A percentile compares a stretch with the other conserved stretches of the same genome.
phyloP scores from a whole-genome alignment of 2,888 invertebrate genomes.

The Ectemnius continuus region DNA sequence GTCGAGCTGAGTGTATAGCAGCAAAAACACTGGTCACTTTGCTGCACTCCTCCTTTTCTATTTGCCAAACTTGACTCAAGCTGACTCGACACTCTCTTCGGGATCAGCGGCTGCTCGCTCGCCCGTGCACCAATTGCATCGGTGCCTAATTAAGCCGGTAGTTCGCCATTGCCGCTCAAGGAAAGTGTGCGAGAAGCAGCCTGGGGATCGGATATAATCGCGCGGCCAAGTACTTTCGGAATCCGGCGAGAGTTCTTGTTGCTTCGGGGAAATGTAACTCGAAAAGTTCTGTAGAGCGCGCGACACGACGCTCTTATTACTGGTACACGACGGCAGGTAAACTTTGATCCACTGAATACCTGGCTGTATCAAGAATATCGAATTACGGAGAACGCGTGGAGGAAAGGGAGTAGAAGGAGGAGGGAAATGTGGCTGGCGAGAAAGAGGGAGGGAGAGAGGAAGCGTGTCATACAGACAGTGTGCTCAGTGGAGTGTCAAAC shows the following conservation, averaged over 20 bases:
- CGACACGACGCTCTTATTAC: constrained; percentile 10
- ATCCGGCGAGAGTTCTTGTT: constrained; percentile 11
- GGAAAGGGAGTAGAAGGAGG: too few species aligned
- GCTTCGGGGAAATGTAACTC: constrained; percentile 22
- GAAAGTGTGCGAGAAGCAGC: constrained; percentile 18
- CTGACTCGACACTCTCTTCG: not conserved
- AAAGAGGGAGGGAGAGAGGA: too few species aligned
- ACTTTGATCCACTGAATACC: too few species aligned
- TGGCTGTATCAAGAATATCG: too few species aligned
- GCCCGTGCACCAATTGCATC: not conserved
- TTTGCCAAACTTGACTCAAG: not conserved
- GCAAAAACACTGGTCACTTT: constrained; percentile 27
- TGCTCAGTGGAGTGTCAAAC: too few species aligned
- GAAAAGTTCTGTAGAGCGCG: constrained; percentile 18
- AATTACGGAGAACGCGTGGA: too few species aligned
- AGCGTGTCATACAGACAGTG: too few species aligned
- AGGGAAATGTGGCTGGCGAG: too few species aligned
- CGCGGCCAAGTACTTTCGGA: constrained; percentile 12
- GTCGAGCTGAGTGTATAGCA: not conserved
- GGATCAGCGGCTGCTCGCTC: not conserved
- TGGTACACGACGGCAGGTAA: too few species aligned
- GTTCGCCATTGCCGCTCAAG: not conserved
- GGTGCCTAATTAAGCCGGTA: constrained; percentile 24
- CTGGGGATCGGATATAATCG: constrained; percentile 17
- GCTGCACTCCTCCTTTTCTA: constrained; percentile 8